phyloP scores from a whole-genome alignment of 2,888 invertebrate genomes.

The Callimorpha dominula region DNA sequence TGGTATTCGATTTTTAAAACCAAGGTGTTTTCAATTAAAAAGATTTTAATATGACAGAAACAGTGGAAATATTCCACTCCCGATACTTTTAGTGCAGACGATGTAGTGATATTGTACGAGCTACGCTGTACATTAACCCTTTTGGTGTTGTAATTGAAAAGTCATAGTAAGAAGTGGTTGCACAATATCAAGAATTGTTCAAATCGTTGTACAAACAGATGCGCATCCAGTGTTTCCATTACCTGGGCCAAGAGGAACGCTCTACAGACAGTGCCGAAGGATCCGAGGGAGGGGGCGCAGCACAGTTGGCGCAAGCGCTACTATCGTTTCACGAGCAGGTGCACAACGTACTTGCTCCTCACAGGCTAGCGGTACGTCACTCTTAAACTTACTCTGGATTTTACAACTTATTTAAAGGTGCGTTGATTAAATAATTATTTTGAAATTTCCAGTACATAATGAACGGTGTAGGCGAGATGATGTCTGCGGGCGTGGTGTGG shows the following conservation, averaged over 20 bases:
- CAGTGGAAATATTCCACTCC: too few species aligned
- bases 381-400: not conserved
- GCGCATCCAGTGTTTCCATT: conserved; percentile 98
- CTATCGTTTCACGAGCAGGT: conserved; percentile 75
- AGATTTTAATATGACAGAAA: too few species aligned
- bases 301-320: conserved; percentile 70
- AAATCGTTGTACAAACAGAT: conserved; percentile 82
- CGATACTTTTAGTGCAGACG: too few species aligned
- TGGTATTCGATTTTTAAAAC: too few species aligned
- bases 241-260: conserved; percentile 78
- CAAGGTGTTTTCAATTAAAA: too few species aligned
- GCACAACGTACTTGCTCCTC: conserved; percentile 56
- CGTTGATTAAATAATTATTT: too few species aligned
- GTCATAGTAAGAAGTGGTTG: too few species aligned
- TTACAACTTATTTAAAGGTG: not conserved
- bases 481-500: conserved; percentile 89
- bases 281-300: conserved; percentile 76
- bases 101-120: too few species aligned
- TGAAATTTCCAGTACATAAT: conserved; percentile 95
- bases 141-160: too few species aligned
- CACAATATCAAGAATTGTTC: too few species aligned
- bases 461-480: conserved; percentile 95
- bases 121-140: too few species aligned
- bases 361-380: conserved; percentile 57
- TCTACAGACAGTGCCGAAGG: conserved; percentile 88